A percentile compares a stretch with the other conserved stretches of the same genome.
phyloP scores from a whole-genome alignment of 2,888 invertebrate species.

The Drosophila histrio region DNA sequence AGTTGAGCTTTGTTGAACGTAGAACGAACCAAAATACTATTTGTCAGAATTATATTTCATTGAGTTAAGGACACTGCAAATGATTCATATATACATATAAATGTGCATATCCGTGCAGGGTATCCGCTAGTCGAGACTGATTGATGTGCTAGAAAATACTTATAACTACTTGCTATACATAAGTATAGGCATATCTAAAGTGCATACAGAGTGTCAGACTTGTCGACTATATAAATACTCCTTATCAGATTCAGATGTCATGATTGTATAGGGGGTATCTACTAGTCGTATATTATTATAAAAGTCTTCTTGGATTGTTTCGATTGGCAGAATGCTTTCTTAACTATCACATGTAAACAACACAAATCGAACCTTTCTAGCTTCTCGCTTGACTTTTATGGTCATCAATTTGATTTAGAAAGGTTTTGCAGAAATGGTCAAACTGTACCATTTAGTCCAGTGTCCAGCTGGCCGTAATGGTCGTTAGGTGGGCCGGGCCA shows the following conservation, averaged over 20 bases:
- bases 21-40: no score
- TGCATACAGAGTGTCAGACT: no score
- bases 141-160: no score
- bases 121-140: not conserved
- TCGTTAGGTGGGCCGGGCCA: constrained; percentile 44
- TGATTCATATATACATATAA: no score
- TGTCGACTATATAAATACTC: no score
- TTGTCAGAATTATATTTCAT: no score
- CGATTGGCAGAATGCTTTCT: not conserved
- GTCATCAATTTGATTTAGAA: constrained; percentile 60
- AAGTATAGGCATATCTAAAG: no score
- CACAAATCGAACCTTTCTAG: not conserved
- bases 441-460: constrained; percentile 24
- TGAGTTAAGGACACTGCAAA: no score
- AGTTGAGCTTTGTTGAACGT: no score
- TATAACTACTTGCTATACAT: no score
- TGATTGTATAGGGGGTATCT: not conserved
- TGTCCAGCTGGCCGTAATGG: constrained; percentile 57
- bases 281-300: not conserved
- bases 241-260: not conserved
- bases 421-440: constrained; percentile 5
- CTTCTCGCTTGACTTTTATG: constrained; percentile 10
- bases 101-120: no score
- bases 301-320: not conserved
- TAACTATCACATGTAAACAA: constrained; percentile 6